These are phyloP conservation scores for Pangasius mekongensis DNA, from an alignment of 2,797 vertebrate species.

Conservation along the genomic window DNA sequence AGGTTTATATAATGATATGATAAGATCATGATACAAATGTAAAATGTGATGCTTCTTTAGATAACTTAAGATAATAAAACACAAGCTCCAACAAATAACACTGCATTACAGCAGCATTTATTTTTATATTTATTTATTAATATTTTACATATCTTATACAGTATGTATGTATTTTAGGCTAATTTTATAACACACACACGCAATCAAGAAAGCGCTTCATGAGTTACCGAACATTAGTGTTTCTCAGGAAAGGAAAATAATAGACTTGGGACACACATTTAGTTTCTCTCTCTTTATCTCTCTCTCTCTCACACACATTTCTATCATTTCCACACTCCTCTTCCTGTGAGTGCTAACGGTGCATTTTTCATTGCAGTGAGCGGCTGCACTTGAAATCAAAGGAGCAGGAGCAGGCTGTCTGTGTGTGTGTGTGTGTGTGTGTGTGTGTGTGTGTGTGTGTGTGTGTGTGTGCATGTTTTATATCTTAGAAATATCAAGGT, in stretches of 20 bases:
- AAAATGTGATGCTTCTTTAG: slow-evolving; percentile 22
- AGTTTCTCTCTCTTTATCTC: slow-evolving; percentile 1
- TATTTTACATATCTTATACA: background rate
- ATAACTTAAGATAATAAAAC: background rate
- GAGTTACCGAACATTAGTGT: background rate
- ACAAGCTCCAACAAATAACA: slow-evolving; percentile 18
- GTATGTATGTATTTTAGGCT: background rate
- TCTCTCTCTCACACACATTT: slow-evolving; percentile 43
- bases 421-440: slow-evolving; percentile 29
- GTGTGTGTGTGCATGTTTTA: background rate
- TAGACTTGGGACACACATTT: slow-evolving; percentile 21
- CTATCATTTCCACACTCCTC: slow-evolving; percentile 41
- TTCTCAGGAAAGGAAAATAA: slow-evolving; percentile 10
- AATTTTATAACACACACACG: background rate
- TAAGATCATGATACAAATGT: background rate
- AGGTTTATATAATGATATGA: background rate
- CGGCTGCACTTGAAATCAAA: slow-evolving; percentile 73
- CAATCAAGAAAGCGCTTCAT: background rate
- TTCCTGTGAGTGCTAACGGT: slow-evolving; percentile 71
- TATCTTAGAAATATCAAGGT: background rate
- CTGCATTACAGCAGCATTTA: background rate
- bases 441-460: slow-evolving; percentile 1
- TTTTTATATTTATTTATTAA: background rate
- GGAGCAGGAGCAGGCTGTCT: slow-evolving; percentile 37
- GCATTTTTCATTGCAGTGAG: slow-evolving; percentile 73